Percentiles rank a stretch among this genome's conserved stretches.
Conservation (phyloP, 2,113 vertebrate genomes). For the Paraplagusia blochii region DNA sequence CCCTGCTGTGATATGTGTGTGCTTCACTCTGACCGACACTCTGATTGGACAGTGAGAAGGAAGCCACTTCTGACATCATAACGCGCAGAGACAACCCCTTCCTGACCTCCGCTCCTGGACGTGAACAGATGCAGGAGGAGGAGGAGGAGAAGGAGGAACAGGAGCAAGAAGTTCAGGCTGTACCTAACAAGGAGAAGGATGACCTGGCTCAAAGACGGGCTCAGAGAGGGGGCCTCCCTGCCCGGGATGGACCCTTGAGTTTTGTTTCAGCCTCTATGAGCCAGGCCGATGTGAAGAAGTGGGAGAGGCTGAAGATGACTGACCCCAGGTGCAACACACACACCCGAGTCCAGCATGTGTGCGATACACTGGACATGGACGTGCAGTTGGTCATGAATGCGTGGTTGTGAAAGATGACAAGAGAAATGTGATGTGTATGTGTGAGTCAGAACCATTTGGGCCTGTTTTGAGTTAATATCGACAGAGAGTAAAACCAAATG, state of each 20-base stretch:
- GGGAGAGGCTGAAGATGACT: slow-evolving; percentile 87
- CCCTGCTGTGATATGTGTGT: slow-evolving; percentile 28
- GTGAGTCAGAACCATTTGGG: no score
- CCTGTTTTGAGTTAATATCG: no score
- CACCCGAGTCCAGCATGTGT: slow-evolving; percentile 29
- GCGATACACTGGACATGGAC: no score
- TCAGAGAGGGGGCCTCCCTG: slow-evolving; percentile 64
- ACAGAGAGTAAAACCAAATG: no score
- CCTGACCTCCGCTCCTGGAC: slow-evolving; percentile 46
- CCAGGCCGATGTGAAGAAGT: slow-evolving; percentile 88
- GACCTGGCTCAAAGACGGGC: slow-evolving; percentile 80
- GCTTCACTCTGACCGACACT: slow-evolving; percentile 24
- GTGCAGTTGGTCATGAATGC: slow-evolving; percentile 3
- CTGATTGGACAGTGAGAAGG: slow-evolving; percentile 57
- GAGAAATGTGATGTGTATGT: no score
- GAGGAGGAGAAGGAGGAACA: slow-evolving; percentile 56
- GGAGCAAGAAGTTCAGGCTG: slow-evolving; percentile 56
- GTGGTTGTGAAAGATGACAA: not conserved
- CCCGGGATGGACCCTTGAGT: slow-evolving; percentile 61
- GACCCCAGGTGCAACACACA: slow-evolving; percentile 83
- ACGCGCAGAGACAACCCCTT: slow-evolving; percentile 59
- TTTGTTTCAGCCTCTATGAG: slow-evolving; percentile 80
- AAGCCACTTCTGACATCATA: slow-evolving; percentile 57
- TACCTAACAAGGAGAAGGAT: slow-evolving; percentile 77
- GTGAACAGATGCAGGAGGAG: slow-evolving; percentile 40